Conservation (phyloP, 2,113 vertebrate species). For the Sarotherodon lohbergeri region DNA sequence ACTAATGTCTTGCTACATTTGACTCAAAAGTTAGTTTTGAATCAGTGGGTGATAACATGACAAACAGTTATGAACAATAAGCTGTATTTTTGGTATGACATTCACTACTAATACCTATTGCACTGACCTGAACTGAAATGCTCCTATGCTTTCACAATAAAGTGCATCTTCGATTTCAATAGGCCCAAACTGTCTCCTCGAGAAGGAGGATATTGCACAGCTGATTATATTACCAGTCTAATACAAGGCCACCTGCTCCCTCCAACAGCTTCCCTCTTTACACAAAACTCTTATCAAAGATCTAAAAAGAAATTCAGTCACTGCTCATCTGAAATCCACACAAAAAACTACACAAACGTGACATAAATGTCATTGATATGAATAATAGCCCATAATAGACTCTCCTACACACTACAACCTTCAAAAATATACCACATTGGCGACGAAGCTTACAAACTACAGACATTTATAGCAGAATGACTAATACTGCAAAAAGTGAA, state of each 20-base stretch:
- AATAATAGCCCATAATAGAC: not conserved
- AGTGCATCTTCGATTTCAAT: slow-evolving; percentile 57
- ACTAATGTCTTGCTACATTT: slow-evolving; percentile 51
- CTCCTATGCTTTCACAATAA: slow-evolving; percentile 38
- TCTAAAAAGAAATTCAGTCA: slow-evolving; percentile 6
- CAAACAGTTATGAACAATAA: slow-evolving; percentile 16
- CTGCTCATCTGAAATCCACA: slow-evolving; percentile 7
- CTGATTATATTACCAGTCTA: not conserved
- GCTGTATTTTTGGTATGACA: slow-evolving; percentile 47
- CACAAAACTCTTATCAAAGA: slow-evolving; percentile 3
- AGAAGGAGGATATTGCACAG: slow-evolving; percentile 32
- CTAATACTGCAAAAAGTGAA: slow-evolving; percentile 8
- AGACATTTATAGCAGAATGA: slow-evolving; percentile 30
- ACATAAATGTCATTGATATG: slow-evolving; percentile 14
- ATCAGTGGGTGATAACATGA: slow-evolving; percentile 18
- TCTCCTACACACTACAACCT: slow-evolving; percentile 20
- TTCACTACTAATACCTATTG: slow-evolving; percentile 53
- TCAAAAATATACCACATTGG: slow-evolving; percentile 20
- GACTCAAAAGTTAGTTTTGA: slow-evolving; percentile 34
- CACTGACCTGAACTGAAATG: slow-evolving; percentile 43
- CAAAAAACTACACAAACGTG: slow-evolving; percentile 10
- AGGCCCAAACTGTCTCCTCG: not conserved
- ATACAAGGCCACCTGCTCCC: slow-evolving; percentile 21
- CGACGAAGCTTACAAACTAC: slow-evolving; percentile 36
- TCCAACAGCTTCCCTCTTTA: not conserved